Base-by-base conservation (phyloP, 2,888 invertebrate genomes). In the Scaptomyza flava region DNA sequence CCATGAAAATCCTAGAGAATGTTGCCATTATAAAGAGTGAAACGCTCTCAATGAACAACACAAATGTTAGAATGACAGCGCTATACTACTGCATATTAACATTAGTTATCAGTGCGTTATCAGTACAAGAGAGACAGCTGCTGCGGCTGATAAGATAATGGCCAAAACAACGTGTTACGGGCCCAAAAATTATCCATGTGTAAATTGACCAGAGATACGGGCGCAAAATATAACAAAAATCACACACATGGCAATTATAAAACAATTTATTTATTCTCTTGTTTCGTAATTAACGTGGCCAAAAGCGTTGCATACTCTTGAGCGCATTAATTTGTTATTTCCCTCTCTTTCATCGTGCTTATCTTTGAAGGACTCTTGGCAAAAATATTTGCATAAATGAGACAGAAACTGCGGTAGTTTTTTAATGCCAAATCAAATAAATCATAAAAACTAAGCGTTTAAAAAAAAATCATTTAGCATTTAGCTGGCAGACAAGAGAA, bases 61-160 rank as follows among this genome's bases (percentile, higher is more conserved):
- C 42, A 14, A 17, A 17, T 17, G 17, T 17, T 17, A 17, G 60
- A 61, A 51, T 17, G 62, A 68, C 62, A 70, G 43, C 23, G 50
- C 54, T 41, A 34, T 47, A 57, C 42, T 47, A 57, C 42, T 38
- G 38, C 9, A 52, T 38, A 17, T 67, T 62, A 73, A 51, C 70
- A 68, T 56, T 58, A 34, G 57, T 41, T 73, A 79, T 79, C 78
- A 76, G 50, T 70, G 3, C 42, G 61, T 20, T 63, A 77, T 72
- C 77, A 50, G 53, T 8, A n/a, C 38, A 34, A 46, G 34, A 33
- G 34, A 38, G 31, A 27, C 27, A 27, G 27, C 27, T 27, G 6
- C 27, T 27, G 27, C 6, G 27, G 12, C 9, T 63, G 79, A 79
- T 79, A 79, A 79, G 79, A 79, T 79, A 77, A 77, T 34, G 48